Base-by-base conservation (phyloP, 2,888 invertebrate species). In the Drosophila borealis region DNA sequence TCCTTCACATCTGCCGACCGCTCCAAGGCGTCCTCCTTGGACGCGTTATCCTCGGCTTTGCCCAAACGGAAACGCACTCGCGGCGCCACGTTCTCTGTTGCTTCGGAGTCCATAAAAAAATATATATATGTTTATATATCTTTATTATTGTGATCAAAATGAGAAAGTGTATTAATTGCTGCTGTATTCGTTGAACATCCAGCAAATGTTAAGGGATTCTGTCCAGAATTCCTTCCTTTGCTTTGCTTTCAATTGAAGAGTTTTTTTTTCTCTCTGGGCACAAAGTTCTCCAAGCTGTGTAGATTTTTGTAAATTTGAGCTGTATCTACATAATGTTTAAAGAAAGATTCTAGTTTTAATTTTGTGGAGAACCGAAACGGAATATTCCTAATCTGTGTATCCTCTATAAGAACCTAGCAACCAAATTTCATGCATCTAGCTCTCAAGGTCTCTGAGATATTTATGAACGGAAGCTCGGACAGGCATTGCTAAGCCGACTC, bases 21-120 rank as follows among this genome's bases (percentile, higher is more conserved):
- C 33, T 29, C 44, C 29, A 8, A 2, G 29, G 29, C 25, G 6
- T 25, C 25, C 4, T 25, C 25, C 25, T 25, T 25, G 25, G 25
- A 2, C 29, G 29, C 29, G 8, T 29, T 29, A 3, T 3, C n/a
- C n/a, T 33, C 50, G 17, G 21, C 9, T 4, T n/a, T 21, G 19
- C n/a, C 19, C 34, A 25, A 45, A 6, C 37, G 29, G 13, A 14
- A 10, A 8, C 9, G 19, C 8, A 4, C 11, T 17, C 11, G 13
- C 17, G n/a, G 0, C 10, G 14, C 3, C 13, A 5, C 10, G 21
- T 37, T 19, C 10, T 53, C 46, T 10, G 53, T 9, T 4, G 11
- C 4, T 17, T 53, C n/a, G 9, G 21, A 0, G 4, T 53, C 55
- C 64, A 62, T 46, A 1, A 21, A 4, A 54, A 34, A 41, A 53